These are phyloP conservation scores for Falco naumanni DNA, from an alignment of 2,797 vertebrate species.

Conservation along the genomic window DNA sequence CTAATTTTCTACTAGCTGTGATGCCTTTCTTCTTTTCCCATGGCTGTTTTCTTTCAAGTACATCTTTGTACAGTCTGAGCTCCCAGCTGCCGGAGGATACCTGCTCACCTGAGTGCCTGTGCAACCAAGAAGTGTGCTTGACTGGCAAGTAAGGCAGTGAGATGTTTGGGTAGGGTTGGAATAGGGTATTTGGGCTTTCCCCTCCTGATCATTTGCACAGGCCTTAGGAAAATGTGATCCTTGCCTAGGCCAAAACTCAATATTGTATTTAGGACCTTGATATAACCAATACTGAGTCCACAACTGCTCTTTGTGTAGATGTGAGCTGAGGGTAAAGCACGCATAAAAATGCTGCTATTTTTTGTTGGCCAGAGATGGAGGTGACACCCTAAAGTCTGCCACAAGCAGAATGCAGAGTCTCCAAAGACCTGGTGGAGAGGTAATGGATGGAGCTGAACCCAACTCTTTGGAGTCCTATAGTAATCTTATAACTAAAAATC, in stretches of 20 bases:
- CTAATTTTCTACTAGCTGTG: neutral
- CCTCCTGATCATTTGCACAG: accelerated
- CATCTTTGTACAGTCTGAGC: neutral
- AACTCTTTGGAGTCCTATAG: neutral
- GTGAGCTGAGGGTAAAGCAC: neutral
- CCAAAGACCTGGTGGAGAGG: neutral
- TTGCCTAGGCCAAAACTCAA: neutral
- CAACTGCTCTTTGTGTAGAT: neutral
- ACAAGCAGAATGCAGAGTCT: neutral
- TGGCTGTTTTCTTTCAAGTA: neutral
- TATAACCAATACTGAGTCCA: neutral
- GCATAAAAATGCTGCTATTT: accelerated
- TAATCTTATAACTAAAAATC: slow-evolving; percentile 18
- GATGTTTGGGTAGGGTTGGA: neutral
- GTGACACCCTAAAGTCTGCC: neutral
- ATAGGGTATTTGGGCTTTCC: neutral
- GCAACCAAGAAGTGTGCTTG: neutral
- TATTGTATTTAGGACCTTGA: neutral
- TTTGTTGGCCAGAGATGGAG: neutral
- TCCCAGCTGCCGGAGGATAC: neutral
- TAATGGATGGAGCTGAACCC: neutral
- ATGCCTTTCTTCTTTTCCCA: neutral
- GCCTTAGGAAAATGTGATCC: neutral
- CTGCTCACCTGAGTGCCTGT: neutral
- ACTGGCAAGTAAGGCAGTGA: neutral